Percentiles rank a stretch among this genome's conserved stretches.
Evolutionary conservation across 2,797 vertebrate species (phyloP).

Genomic region (Bovichtus variegatus): DNA sequence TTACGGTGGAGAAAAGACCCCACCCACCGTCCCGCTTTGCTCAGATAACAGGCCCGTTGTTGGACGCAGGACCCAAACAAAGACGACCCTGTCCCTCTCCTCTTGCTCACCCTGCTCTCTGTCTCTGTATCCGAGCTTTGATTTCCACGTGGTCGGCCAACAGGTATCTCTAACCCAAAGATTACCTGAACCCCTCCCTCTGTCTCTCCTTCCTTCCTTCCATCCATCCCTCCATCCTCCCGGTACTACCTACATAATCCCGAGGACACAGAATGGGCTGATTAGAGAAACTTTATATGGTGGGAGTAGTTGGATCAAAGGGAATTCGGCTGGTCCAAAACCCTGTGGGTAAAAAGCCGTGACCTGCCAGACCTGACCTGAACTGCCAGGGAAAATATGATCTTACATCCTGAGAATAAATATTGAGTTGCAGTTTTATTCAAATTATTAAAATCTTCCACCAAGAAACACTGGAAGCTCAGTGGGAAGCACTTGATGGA

Average conservation of each 20-base stretch:
- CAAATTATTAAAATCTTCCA: not conserved
- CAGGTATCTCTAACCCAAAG: conserved; percentile 78
- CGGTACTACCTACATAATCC: conserved; percentile 65
- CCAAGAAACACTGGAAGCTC: not conserved
- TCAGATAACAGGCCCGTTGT: conserved; percentile 85
- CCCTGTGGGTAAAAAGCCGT: conserved; percentile 9
- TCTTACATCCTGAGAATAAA: not conserved
- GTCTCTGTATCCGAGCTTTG: conserved; percentile 79
- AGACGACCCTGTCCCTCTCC: conserved; percentile 83
- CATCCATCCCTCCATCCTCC: conserved; percentile 54
- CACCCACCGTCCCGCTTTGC: conserved; percentile 65
- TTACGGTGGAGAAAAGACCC: conserved; percentile 78
- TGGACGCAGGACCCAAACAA: conserved; percentile 81
- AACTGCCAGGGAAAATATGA: not conserved
- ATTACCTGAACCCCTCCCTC: conserved; percentile 73
- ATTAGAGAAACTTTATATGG: conserved; percentile 78
- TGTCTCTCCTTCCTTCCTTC: conserved; percentile 26
- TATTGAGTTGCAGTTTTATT: not conserved
- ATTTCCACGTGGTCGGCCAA: conserved; percentile 80
- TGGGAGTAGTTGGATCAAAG: conserved; percentile 70
- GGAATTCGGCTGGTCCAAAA: conserved; percentile 35
- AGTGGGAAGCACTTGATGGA: not conserved
- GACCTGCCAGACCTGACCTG: conserved; percentile 22
- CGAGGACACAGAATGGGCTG: conserved; percentile 68
- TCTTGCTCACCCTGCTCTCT: conserved; percentile 52